phyloP scores from a whole-genome alignment of 2,797 vertebrate genomes.

The Alcedo quadribrachys region DNA sequence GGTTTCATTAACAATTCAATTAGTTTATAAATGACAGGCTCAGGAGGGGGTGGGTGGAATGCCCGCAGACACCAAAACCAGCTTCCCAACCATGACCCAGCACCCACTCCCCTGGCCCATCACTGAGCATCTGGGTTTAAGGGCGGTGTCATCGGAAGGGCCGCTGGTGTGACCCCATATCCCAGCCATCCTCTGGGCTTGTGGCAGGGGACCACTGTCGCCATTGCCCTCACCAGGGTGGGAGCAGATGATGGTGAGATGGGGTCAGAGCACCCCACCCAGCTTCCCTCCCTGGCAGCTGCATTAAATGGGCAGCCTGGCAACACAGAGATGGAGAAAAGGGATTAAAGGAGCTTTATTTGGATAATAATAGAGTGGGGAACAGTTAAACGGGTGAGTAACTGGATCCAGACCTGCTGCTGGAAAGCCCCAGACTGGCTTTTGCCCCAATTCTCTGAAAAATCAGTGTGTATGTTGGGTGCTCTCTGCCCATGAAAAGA shows the following conservation, averaged over 20 bases:
- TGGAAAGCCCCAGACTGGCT: not conserved
- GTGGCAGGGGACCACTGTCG: not conserved
- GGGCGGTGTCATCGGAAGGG: fast-evolving
- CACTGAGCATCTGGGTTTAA: not conserved
- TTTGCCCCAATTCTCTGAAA: not conserved
- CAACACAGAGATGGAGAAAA: not conserved
- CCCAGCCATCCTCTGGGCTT: fast-evolving
- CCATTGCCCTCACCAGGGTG: fast-evolving
- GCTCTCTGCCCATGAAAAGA: not conserved
- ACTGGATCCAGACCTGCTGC: not conserved
- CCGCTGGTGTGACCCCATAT: not conserved
- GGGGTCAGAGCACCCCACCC: not conserved
- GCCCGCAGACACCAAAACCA: not conserved
- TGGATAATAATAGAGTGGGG: not conserved
- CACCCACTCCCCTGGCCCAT: not conserved
- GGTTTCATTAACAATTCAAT: constrained; percentile 37
- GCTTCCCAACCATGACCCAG: not conserved
- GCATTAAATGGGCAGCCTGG: not conserved
- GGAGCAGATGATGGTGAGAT: not conserved
- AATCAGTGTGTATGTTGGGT: not conserved
- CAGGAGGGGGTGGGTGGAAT: fast-evolving
- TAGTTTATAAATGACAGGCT: not conserved
- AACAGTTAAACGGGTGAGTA: not conserved
- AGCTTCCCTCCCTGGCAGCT: fast-evolving
- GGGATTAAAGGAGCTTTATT: constrained; percentile 27